A percentile compares a stretch with the other conserved stretches of the same genome.
Evolutionary conservation across 1,140 invertebrate genomes (phyloP).

Genomic region (Arctopsyche grandis): DNA sequence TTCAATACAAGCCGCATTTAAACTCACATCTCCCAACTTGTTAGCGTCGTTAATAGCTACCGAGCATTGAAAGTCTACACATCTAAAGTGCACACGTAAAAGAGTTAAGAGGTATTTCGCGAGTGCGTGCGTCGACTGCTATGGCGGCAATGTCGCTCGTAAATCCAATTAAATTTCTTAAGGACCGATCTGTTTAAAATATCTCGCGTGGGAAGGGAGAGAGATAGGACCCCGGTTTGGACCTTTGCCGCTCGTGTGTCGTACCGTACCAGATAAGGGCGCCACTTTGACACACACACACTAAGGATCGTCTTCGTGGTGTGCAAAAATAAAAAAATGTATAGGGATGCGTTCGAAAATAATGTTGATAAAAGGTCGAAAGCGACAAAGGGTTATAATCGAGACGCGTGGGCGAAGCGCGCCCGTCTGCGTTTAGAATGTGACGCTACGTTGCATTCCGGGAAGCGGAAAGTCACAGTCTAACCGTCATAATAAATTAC

Average conservation of each 20-base stretch:
- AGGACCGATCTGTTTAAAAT: conserved; percentile 45
- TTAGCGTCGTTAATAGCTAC: no score
- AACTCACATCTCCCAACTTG: no score
- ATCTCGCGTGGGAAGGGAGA: conserved; percentile 24
- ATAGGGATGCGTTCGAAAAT: not conserved
- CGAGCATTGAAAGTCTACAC: no score
- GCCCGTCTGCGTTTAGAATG: conserved; percentile 3
- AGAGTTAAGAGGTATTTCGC: not conserved
- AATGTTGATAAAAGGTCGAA: not conserved
- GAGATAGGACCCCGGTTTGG: not conserved
- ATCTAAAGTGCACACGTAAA: no score
- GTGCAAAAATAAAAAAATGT: not conserved
- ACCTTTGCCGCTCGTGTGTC: not conserved
- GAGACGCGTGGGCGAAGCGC: conserved; percentile 9
- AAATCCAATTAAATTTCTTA: conserved; percentile 53
- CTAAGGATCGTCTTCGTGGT: not conserved
- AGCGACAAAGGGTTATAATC: not conserved
- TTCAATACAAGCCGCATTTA: no score
- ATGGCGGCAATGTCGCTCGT: conserved; percentile 35
- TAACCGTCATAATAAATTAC: not conserved
- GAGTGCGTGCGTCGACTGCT: not conserved
- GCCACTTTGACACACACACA: conserved; percentile 17
- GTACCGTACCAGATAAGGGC: not conserved
- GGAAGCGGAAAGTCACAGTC: not conserved
- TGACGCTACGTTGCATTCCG: not conserved